Evolutionary conservation across 2,113 vertebrate genomes (phyloP).

Genomic region (Centropus unirufus): DNA sequence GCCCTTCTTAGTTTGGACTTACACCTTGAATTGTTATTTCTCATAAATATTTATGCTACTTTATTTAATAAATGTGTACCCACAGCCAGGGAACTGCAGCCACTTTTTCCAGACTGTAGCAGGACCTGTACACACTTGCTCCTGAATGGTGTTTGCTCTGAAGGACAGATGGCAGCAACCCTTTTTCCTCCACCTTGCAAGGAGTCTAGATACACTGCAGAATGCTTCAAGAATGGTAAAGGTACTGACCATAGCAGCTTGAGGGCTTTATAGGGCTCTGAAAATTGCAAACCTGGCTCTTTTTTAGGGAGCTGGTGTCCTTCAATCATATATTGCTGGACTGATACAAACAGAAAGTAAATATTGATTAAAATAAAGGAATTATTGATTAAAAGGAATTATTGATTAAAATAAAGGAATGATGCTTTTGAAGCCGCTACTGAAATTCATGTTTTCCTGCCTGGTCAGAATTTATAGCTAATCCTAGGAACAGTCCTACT

Average conservation of each 20-base stretch:
- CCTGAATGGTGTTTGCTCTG: not conserved
- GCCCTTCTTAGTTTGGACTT: not conserved
- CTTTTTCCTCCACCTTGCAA: not conserved
- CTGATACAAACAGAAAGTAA: not conserved
- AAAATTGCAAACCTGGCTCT: not conserved
- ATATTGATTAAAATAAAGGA: too few species aligned
- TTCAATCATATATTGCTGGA: not conserved
- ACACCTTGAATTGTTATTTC: not conserved
- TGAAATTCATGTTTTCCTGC: not conserved
- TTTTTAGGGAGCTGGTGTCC: not conserved
- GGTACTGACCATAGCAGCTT: not conserved
- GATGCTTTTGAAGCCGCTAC: not conserved
- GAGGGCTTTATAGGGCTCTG: not conserved
- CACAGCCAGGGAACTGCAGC: not conserved
- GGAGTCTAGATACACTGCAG: not conserved
- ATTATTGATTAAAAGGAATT: too few species aligned
- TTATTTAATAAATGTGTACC: not conserved
- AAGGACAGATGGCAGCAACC: not conserved
- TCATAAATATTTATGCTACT: not conserved
- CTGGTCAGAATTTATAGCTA: not conserved
- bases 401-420: not conserved
- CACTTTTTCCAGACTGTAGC: not conserved
- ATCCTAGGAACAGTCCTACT: not conserved
- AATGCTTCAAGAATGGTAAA: not conserved
- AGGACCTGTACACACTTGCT: not conserved